Evolutionary conservation across 2,113 vertebrate genomes (phyloP).

Genomic region (Prunella fulvescens): DNA sequence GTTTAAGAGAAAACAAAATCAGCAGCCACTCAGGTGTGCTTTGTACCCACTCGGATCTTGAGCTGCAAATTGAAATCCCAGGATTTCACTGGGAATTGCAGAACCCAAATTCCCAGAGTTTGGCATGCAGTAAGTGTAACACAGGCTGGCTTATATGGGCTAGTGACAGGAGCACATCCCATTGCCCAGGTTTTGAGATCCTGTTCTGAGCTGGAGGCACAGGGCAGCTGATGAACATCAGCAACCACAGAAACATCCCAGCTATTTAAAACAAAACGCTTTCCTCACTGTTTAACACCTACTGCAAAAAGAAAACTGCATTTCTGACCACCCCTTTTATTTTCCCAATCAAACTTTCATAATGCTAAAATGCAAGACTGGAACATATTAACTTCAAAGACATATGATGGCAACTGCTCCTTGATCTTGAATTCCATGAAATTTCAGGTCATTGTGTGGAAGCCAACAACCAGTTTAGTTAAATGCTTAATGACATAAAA

Average conservation of each 20-base stretch:
- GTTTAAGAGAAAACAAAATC: background rate
- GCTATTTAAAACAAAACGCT: background rate
- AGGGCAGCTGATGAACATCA: background rate
- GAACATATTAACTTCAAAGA: conserved; percentile 63
- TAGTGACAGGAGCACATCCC: accelerated
- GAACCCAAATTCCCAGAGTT: background rate
- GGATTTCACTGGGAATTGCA: background rate
- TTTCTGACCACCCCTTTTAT: conserved; percentile 1
- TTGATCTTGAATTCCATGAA: conserved; percentile 66
- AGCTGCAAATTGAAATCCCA: background rate
- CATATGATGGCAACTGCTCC: conserved; percentile 19
- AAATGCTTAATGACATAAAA: conserved; percentile 51
- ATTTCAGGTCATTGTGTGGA: conserved; percentile 57
- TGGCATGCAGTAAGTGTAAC: background rate
- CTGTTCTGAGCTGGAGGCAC: background rate
- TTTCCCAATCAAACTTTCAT: conserved; percentile 25
- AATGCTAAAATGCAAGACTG: conserved; percentile 45
- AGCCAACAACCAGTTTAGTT: conserved; percentile 42
- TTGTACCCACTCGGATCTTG: accelerated
- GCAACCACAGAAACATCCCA: background rate
- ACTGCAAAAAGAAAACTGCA: background rate
- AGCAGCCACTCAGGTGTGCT: background rate
- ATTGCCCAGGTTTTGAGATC: background rate
- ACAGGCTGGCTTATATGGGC: accelerated
- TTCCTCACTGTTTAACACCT: background rate